phyloP scores from a whole-genome alignment of 2,797 vertebrate species.

The Sebastes aleutianus region DNA sequence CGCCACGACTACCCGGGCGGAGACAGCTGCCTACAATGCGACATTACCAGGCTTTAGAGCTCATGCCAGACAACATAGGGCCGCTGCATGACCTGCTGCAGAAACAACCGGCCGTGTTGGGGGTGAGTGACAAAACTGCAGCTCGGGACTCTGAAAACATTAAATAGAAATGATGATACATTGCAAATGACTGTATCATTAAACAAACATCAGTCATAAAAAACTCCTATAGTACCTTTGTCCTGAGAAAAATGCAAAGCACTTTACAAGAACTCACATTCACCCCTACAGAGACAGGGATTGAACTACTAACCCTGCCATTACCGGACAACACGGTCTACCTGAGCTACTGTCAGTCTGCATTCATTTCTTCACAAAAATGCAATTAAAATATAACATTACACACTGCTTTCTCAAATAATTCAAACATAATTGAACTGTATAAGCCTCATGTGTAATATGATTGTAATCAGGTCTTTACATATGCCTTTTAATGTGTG shows the following conservation, averaged over 20 bases:
- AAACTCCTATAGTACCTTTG: neutral
- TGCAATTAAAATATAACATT: neutral
- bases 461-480: neutral
- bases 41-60: conserved; percentile 61
- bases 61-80: conserved; percentile 17
- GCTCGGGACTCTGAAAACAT: neutral
- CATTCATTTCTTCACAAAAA: neutral
- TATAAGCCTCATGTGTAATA: neutral
- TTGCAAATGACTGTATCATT: neutral
- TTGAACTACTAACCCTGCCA: neutral
- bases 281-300: neutral
- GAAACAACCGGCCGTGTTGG: conserved; percentile 74
- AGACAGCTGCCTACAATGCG: neutral
- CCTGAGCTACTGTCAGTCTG: neutral
- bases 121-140: conserved; percentile 54
- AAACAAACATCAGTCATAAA: neutral
- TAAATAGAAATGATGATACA: neutral
- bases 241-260: neutral
- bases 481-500: neutral
- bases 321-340: neutral
- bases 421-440: neutral
- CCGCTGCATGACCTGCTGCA: conserved; percentile 62
- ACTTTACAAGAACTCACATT: too few relatives aligned
- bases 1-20: fast-evolving
- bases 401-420: neutral